These are phyloP conservation scores for Antechinus flavipes DNA, from an alignment of 2,113 vertebrate species.

Conservation along the genomic window DNA sequence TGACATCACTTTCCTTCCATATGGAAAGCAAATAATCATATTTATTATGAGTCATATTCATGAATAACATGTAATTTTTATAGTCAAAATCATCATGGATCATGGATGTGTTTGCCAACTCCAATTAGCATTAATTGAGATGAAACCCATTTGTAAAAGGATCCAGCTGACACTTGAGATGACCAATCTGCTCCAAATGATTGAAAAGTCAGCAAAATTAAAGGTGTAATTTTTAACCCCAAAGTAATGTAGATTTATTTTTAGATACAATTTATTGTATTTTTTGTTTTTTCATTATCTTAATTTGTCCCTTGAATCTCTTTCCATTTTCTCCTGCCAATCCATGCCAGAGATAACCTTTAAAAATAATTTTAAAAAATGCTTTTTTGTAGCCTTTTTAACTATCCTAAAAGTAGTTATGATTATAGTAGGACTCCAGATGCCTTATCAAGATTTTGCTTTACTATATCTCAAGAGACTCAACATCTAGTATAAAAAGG, in stretches of 20 bases:
- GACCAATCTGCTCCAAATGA: neutral
- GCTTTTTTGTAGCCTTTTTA: neutral
- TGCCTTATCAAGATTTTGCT: neutral
- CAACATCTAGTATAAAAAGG: neutral
- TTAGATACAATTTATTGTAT: neutral
- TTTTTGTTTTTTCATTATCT: neutral
- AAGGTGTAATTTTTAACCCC: neutral
- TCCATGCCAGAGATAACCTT: neutral
- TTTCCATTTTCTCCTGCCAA: neutral
- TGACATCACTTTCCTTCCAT: neutral
- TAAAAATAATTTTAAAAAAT: neutral
- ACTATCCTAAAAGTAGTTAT: neutral
- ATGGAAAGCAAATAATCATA: neutral
- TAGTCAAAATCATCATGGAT: neutral
- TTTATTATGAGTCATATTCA: neutral
- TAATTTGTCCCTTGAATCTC: neutral
- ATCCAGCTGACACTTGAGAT: neutral
- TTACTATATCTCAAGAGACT: neutral
- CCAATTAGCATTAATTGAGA: neutral
- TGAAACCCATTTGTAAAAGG: neutral
- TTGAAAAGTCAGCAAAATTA: neutral
- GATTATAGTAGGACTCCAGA: neutral
- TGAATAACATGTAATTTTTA: neutral
- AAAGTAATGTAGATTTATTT: neutral
- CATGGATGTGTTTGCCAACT: neutral